phyloP scores from a whole-genome alignment of 2,888 invertebrate genomes.

The Chouioia cunea region DNA sequence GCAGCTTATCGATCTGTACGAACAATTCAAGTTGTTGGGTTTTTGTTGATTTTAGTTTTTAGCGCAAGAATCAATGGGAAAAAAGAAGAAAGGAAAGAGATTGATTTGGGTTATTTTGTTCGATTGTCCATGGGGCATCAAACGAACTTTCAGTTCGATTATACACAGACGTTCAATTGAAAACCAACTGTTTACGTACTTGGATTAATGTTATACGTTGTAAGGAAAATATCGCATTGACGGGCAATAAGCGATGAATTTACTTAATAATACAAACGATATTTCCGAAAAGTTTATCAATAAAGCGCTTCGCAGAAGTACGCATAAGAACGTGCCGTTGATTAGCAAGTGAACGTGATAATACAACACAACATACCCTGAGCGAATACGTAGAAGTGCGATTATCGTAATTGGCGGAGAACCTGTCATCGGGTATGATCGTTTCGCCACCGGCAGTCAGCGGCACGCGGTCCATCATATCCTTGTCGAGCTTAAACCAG shows the following conservation, averaged over 20 bases:
- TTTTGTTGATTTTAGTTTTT: neutral
- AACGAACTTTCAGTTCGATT: too few species aligned
- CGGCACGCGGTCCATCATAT: slow-evolving; percentile 10
- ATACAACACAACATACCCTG: slow-evolving; percentile 25
- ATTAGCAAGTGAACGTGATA: too few species aligned
- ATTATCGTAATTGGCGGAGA: slow-evolving; percentile 18
- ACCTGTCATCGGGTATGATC: slow-evolving; percentile 27
- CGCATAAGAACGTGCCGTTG: too few species aligned
- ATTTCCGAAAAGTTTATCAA: neutral
- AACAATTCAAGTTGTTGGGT: neutral
- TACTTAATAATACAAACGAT: too few species aligned
- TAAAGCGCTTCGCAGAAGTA: neutral
- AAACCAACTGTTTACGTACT: too few species aligned
- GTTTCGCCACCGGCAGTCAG: slow-evolving; percentile 13
- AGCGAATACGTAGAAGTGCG: slow-evolving; percentile 32
- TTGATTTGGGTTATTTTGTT: too few species aligned
- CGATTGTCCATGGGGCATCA: too few species aligned
- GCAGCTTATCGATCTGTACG: slow-evolving; percentile 38
- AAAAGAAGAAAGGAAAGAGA: slow-evolving; percentile 5
- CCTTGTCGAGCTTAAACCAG: slow-evolving; percentile 41
- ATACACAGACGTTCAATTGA: too few species aligned
- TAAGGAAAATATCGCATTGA: too few species aligned
- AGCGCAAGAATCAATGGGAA: neutral
- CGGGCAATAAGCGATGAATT: too few species aligned
- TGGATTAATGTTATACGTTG: too few species aligned